Conservation (phyloP, 2,113 vertebrate genomes). For the Triplophysa siluroides region DNA sequence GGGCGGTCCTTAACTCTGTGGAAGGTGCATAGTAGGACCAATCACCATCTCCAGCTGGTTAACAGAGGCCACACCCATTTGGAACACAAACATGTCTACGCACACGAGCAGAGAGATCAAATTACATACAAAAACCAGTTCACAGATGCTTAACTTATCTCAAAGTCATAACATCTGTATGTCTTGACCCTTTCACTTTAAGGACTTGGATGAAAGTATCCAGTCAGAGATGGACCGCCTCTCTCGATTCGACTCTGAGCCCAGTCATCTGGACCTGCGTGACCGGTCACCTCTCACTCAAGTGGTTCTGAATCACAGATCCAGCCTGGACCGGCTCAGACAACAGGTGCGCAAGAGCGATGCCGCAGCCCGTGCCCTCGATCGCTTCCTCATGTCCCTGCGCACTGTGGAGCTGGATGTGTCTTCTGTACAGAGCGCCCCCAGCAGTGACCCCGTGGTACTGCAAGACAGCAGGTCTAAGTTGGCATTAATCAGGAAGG, state of each 20-base stretch:
- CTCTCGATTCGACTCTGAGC: constrained; percentile 72
- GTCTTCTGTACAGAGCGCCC: constrained; percentile 52
- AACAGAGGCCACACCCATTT: no score
- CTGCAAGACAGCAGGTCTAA: constrained; percentile 62
- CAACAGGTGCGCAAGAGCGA: constrained; percentile 76
- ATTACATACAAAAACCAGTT: not conserved
- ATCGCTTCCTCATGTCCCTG: constrained; percentile 83
- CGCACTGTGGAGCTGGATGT: constrained; percentile 71
- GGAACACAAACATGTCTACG: no score
- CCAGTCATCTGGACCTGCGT: constrained; percentile 74
- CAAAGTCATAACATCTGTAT: not conserved
- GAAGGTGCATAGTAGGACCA: no score
- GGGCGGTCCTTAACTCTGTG: no score
- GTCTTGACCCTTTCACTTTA: not conserved
- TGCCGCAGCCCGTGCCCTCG: constrained; percentile 77
- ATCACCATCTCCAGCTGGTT: no score
- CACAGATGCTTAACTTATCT: no score
- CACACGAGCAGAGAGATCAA: no score
- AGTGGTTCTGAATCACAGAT: constrained; percentile 74
- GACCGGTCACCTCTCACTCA: constrained; percentile 73
- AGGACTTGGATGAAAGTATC: constrained; percentile 77
- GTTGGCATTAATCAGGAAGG: constrained; percentile 65
- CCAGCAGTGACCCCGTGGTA: constrained; percentile 53
- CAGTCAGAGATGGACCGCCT: constrained; percentile 79
- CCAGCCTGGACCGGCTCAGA: constrained; percentile 77